Base-by-base conservation (phyloP, 2,888 invertebrate genomes). In the Parelbella ahira region DNA sequence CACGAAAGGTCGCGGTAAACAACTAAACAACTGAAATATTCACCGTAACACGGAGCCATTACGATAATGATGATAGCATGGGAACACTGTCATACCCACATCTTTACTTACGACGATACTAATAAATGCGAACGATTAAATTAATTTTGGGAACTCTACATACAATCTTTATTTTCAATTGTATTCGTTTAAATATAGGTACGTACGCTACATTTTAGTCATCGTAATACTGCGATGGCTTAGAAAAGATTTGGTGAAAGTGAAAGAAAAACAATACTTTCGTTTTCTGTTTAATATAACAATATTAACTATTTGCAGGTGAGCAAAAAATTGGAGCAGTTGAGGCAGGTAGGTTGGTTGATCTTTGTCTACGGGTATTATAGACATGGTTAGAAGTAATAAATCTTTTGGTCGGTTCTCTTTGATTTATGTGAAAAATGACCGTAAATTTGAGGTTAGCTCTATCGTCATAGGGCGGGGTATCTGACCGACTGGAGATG, bases 371-470 rank as follows among this genome's bases (percentile, higher is more conserved):
- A 64, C 56, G 53, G 55, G 55, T 58, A 62, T 58, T 50, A 63
- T 62, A 63, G 55, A 57, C 56, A 55, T 74, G 72, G 71, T 71
- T 76, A 60, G 60, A 65, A 68, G 70, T 68, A 66, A 87, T 87
- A 84, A 86, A 87, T 86, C 86, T 81, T 71, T 50, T 52, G 58
- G 77, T 68, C 81, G 83, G 78, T 60, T 60, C 61, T 63, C 81
- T 84, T 87, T 87, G 87, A 87, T 87, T 87, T 87, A 87, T 86
- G 79, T 86, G 84, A 84, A 84, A 86, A 86, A 87, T 87, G 80
- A 83, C 66, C 81, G 80, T 83, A 86, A 86, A 86, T 87, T 86
- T 76, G 68, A 82, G 87, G 87, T 84, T 84, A 70, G 66, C 67
- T 58, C 64, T 64, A 65, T 49, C 56, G 53, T 62, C 70, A 54